These are phyloP conservation scores for Jacana jacana DNA, from an alignment of 2,113 vertebrate genomes.

Conservation along the genomic window DNA sequence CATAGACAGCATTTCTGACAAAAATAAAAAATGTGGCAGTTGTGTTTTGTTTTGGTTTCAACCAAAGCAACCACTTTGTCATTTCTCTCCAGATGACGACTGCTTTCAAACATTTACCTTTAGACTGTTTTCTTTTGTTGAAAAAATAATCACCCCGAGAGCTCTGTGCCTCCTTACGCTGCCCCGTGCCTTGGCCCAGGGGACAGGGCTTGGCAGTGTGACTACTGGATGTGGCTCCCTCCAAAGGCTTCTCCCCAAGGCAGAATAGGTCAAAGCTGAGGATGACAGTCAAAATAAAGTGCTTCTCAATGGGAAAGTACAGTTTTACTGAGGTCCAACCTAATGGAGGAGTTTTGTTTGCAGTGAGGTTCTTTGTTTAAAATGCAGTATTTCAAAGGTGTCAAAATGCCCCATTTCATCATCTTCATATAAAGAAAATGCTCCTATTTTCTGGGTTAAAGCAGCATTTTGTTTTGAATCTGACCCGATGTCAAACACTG, in stretches of 20 bases:
- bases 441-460: not conserved
- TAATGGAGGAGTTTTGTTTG: not conserved
- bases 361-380: not conserved
- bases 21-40: not conserved
- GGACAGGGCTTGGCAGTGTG: not conserved
- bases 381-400: not conserved
- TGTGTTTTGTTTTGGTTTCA: not conserved
- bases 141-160: not conserved
- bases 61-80: not conserved
- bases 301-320: not conserved
- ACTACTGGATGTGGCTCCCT: not conserved
- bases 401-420: not conserved
- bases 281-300: not conserved
- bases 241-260: not conserved
- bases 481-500: not conserved
- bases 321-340: not conserved
- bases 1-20: not conserved
- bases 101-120: constrained; percentile 8
- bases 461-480: not conserved
- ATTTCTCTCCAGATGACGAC: not conserved
- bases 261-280: not conserved
- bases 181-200: not conserved
- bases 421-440: not conserved
- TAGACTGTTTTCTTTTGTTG: not conserved
- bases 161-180: not conserved